Evolutionary conservation across 2,113 vertebrate species (phyloP), one percentile per base, ranked within the genome.

Genomic region (Hippotragus niger): DNA sequence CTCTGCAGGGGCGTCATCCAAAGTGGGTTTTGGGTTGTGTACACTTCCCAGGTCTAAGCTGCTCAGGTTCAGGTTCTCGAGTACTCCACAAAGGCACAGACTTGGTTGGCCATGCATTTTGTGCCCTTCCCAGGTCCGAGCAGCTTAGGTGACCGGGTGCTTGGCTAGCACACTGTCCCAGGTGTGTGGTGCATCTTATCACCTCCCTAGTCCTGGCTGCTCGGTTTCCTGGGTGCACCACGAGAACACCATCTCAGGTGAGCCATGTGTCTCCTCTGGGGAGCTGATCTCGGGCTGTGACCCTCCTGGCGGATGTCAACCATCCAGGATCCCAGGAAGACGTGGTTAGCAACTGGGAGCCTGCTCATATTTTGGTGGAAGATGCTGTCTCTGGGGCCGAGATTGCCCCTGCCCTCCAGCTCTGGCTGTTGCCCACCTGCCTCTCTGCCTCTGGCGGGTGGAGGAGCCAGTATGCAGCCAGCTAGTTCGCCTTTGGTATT

Each of bases 381-480:
- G 33, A n/a, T n/a, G 16, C 16, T n/a, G 8, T 10, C 64, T 67
- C 64, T 67, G 33, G 33, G 64, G 33, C 64, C 1, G 8, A 67
- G 64, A 19, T 67, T n/a, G 33, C 64, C 33, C 64, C 64, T 67
- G 7, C 16, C 64, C 64, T 67, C 33, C 33, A n/a, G 33, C 33
- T n/a, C 64, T 67, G 64, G 33, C 16, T 62, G 60, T 62, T 0
- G 1, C 60, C 60, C 1, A 6, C 60, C 60, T 62, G 60, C 60
- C 29, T 67, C 7, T n/a, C 64, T 67, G 64, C 64, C 33, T 67
- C 33, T 0, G 4, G 33, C 0, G 1, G 7, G 16, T n/a, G 33
- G 64, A 19, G 16, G 33, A 17, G 64, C 16, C 16, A n/a, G 64
- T n/a, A 33, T 10, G 64, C 8, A 67, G 64, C 8, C 33, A n/a